Evolutionary conservation across 2,888 invertebrate genomes (phyloP).

Genomic region (Buathra laborator): DNA sequence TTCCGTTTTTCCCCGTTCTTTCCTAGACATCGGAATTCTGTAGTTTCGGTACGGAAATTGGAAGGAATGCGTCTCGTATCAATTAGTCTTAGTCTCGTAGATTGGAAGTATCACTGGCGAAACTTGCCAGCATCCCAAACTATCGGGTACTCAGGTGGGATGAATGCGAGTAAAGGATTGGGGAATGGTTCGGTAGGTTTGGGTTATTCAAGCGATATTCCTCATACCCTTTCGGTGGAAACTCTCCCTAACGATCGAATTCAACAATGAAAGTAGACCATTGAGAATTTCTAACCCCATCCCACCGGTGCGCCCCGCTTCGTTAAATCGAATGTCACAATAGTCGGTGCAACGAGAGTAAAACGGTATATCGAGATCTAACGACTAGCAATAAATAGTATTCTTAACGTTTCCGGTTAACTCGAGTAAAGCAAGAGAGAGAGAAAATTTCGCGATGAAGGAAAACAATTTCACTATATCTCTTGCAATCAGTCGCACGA

Average conservation of each 20-base stretch:
- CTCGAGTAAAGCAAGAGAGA: background rate
- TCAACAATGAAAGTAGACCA: background rate
- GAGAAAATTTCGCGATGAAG: background rate
- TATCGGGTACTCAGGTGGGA: background rate
- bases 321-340: slow-evolving; percentile 1
- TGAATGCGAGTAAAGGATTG: background rate
- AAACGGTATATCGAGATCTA: background rate
- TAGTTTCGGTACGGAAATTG: background rate
- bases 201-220: background rate
- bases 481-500: slow-evolving; percentile 28
- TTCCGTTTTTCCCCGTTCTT: background rate
- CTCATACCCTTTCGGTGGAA: background rate
- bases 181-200: background rate
- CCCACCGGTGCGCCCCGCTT: too few species aligned
- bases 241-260: slow-evolving; percentile 8
- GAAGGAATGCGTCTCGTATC: background rate
- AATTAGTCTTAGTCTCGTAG: background rate
- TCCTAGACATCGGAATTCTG: background rate
- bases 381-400: slow-evolving; percentile 24
- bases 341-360: background rate
- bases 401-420: slow-evolving; percentile 22
- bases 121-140: background rate
- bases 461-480: slow-evolving; percentile 48
- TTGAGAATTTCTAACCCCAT: background rate
- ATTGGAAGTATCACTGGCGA: background rate